These are phyloP conservation scores for Caenorhabditis virilis DNA, from an alignment of 2,888 invertebrate species.

Conservation along the genomic window DNA sequence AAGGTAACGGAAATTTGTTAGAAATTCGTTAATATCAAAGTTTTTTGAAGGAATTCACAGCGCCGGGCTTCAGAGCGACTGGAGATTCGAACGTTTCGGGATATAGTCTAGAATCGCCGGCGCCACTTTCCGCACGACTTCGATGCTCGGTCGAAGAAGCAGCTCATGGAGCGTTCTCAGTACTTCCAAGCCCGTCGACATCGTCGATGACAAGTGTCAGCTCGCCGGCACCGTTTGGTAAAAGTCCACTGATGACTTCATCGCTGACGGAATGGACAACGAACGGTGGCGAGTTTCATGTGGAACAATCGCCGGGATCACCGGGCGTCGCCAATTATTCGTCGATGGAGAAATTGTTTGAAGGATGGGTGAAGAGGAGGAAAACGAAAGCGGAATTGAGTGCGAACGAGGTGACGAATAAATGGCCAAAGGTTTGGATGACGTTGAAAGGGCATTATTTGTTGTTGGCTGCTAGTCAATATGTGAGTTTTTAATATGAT, in stretches of 20 bases:
- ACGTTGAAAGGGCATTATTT: conserved; percentile 51
- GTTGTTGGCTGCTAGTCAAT: conserved; percentile 56
- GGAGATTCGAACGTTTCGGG: conserved; percentile 39
- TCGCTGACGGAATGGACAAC: conserved; percentile 36
- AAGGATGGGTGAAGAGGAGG: conserved; percentile 56
- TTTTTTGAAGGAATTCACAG: too few relatives aligned
- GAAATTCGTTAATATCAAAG: too few relatives aligned
- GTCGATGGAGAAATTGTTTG: conserved; percentile 45
- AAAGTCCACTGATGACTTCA: conserved; percentile 17
- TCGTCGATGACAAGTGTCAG: conserved; percentile 48
- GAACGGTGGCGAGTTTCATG: neutral
- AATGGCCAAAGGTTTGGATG: conserved; percentile 66
- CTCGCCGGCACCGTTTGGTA: conserved; percentile 45
- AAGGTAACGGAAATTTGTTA: too few relatives aligned
- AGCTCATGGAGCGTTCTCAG: conserved; percentile 12
- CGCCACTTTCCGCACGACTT: too few relatives aligned
- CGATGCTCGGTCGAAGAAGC: conserved; percentile 27
- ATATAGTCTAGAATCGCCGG: conserved; percentile 38
- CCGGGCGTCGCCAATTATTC: conserved; percentile 20
- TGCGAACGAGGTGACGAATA: conserved; percentile 46
- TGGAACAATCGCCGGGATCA: conserved; percentile 24
- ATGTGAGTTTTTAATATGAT: conserved; percentile 28
- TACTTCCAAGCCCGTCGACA: conserved; percentile 46
- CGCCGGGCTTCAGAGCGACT: conserved; percentile 35
- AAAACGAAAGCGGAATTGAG: conserved; percentile 51